Evolutionary conservation across 1,140 invertebrate genomes (phyloP).

Genomic region (Caenorhabditis inopinata): DNA sequence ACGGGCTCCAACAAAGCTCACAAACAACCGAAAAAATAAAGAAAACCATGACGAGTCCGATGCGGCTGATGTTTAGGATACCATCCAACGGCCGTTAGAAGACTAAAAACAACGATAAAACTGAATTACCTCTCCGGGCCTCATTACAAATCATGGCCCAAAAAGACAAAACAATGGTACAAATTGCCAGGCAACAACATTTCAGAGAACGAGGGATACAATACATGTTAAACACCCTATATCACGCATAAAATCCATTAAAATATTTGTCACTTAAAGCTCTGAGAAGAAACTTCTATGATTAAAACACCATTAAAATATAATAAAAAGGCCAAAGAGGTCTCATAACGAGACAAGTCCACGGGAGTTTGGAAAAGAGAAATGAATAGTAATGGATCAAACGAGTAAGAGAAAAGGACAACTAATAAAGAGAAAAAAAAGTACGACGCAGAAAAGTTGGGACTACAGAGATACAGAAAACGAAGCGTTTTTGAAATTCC

Average conservation of each 20-base stretch:
- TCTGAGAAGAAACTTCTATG: neutral
- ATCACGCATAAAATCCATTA: conserved; percentile 22
- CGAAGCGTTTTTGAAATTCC: neutral
- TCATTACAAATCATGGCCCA: neutral
- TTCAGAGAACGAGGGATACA: neutral
- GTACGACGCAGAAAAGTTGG: neutral
- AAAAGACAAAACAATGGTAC: conserved; percentile 2
- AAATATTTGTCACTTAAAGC: conserved; percentile 13
- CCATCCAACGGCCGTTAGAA: neutral
- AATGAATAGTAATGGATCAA: neutral
- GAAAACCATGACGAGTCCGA: neutral
- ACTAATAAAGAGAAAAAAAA: neutral
- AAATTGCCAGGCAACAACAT: conserved; percentile 24
- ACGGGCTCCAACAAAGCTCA: conserved; percentile 4
- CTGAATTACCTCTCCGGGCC: neutral
- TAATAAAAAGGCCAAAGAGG: neutral
- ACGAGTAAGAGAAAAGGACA: neutral
- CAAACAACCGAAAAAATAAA: neutral
- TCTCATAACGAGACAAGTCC: neutral
- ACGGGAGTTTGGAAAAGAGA: neutral
- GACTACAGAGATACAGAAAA: neutral
- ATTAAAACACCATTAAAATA: neutral
- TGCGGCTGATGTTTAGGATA: neutral
- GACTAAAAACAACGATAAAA: conserved; percentile 23
- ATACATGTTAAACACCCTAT: neutral